Evolutionary conservation across 2,888 invertebrate genomes (phyloP), one percentile per base, ranked within the genome.

Genomic region (Molorchus minor): DNA sequence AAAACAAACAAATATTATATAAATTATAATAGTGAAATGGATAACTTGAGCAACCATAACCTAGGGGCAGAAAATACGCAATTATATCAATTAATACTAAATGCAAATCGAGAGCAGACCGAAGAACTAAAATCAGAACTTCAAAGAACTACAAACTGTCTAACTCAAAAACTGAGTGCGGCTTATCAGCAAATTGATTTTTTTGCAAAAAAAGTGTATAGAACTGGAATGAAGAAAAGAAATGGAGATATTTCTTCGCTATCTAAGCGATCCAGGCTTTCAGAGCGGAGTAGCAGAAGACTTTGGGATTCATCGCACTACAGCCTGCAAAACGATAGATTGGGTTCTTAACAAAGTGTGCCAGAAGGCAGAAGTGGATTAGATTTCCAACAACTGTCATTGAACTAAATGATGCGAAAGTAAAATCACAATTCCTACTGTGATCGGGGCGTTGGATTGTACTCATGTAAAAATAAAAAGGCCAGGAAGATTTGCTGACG

Each of bases 181-280:
- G n/a, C n/a, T n/a, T n/a, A n/a, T n/a, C n/a, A n/a, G n/a, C n/a
- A n/a, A n/a, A n/a, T n/a, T n/a, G n/a, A n/a, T n/a, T n/a, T n/a
- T n/a, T n/a, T n/a, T n/a, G n/a, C n/a, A n/a, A n/a, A n/a, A n/a
- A n/a, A n/a, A n/a, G n/a, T n/a, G n/a, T n/a, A n/a, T n/a, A n/a
- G n/a, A n/a, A n/a, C n/a, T n/a, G n/a, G n/a, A n/a, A n/a, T n/a
- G n/a, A n/a, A n/a, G n/a, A n/a, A n/a, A n/a, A n/a, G n/a, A 46
- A 58, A 58, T 58, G 20, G 46, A 58, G 55, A 33, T 58, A 44
- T 58, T 41, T 55, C 38, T 58, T 38, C 45, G 58, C 29, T 58
- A 55, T 58, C 46, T 10, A 35, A 38, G 40, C 36, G 38, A 55
- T 17, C 51, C 15, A 7, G 33, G 17, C 41, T 19, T 15, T 40